Percentiles rank a stretch among this genome's conserved stretches.
phyloP scores from a whole-genome alignment of 2,797 vertebrate species.

The Halcyon chelicuti region DNA sequence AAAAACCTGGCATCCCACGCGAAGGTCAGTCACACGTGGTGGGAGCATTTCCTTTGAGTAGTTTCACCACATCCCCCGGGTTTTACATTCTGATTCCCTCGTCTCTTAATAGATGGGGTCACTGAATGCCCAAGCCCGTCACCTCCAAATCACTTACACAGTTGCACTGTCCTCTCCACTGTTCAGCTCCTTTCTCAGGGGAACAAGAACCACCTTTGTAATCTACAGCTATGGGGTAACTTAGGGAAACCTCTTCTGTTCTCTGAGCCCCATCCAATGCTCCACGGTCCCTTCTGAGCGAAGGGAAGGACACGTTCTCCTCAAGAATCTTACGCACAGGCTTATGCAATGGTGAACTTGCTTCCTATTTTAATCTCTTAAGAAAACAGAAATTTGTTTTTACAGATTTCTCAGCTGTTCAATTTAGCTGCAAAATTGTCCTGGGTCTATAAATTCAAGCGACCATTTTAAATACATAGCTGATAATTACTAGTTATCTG shows the following conservation, averaged over 20 bases:
- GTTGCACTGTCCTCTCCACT: background rate
- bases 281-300: background rate
- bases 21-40: constrained; percentile 80
- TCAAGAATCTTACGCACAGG: background rate
- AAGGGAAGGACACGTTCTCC: background rate
- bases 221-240: fast-evolving
- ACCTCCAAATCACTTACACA: background rate
- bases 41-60: background rate
- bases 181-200: background rate
- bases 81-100: background rate
- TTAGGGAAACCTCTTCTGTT: background rate
- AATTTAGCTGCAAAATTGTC: background rate
- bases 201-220: background rate
- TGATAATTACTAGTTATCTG: background rate
- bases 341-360: background rate
- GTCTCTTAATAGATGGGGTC: background rate
- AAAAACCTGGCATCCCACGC: constrained; percentile 85
- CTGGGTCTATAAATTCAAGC: background rate
- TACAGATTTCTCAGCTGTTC: background rate
- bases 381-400: background rate
- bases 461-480: background rate
- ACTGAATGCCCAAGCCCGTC: fast-evolving
- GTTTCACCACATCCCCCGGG: background rate
- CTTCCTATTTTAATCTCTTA: background rate
- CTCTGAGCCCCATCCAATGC: background rate